Conservation (phyloP, 2,113 vertebrate genomes). For the Oreochromis niloticus region DNA sequence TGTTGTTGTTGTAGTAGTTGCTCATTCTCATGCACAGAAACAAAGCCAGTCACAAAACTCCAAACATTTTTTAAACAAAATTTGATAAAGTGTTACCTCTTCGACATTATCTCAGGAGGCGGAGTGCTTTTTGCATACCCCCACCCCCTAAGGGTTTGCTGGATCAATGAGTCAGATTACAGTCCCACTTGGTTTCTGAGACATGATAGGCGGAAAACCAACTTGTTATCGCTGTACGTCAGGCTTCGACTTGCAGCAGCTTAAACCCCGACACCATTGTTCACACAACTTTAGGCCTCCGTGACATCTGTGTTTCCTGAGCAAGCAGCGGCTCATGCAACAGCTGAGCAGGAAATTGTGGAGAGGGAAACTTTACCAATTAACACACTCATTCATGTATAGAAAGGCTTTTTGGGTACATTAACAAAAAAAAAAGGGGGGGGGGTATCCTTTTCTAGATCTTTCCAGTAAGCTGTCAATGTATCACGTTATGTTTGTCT, state of each 20-base stretch:
- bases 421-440: not conserved
- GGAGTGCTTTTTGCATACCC: not conserved
- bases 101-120: not conserved
- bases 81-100: not conserved
- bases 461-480: not conserved
- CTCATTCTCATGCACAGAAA: not conserved
- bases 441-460: not conserved
- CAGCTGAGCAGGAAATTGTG: not conserved
- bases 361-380: not conserved
- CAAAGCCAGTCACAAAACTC: not conserved
- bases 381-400: not conserved
- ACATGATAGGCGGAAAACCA: not conserved
- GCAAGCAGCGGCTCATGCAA: not conserved
- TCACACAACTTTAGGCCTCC: not conserved
- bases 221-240: conserved; percentile 19
- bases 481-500: not conserved
- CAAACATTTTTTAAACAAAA: not conserved
- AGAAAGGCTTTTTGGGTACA: not conserved
- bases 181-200: not conserved
- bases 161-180: not conserved
- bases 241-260: not conserved
- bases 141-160: not conserved
- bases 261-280: not conserved
- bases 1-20: not conserved
- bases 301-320: not conserved